phyloP scores from a whole-genome alignment of 2,797 vertebrate species.

The Sebastes wilsoni region DNA sequence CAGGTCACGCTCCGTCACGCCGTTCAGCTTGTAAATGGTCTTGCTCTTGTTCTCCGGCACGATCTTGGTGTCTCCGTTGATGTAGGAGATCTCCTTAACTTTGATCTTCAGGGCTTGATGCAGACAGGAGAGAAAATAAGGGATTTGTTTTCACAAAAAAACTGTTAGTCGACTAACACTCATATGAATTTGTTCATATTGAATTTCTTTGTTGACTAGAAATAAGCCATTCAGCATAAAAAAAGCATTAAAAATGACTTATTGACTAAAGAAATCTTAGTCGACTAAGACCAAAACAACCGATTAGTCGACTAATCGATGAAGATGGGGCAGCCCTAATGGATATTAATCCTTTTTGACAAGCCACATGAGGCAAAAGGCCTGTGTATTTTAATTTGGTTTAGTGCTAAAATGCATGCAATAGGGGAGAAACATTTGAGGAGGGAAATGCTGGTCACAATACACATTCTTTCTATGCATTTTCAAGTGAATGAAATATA shows the following conservation, averaged over 20 bases:
- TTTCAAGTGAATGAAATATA: not conserved
- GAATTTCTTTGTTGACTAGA: too few relatives aligned
- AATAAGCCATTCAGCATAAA: too few relatives aligned
- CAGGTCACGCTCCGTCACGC: constrained; percentile 92
- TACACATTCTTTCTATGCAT: not conserved
- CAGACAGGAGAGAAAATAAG: constrained; percentile 23
- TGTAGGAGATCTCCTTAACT: constrained; percentile 98
- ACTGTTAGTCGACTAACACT: too few relatives aligned
- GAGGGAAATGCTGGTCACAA: not conserved
- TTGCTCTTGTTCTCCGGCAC: constrained; percentile 96
- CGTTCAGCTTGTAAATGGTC: constrained; percentile 96
- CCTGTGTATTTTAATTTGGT: not conserved
- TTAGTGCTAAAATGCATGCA: not conserved
- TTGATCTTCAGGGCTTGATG: constrained; percentile 95
- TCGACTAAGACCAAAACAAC: too few relatives aligned
- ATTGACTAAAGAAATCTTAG: too few relatives aligned
- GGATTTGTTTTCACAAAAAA: not conserved
- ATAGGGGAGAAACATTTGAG: not conserved
- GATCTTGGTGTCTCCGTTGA: constrained; percentile 97
- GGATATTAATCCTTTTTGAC: not conserved
- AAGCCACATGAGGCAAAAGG: not conserved
- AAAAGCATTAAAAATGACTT: too few relatives aligned
- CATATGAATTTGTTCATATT: too few relatives aligned
- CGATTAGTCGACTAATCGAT: too few relatives aligned
- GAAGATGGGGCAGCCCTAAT: too few relatives aligned